phyloP scores from a whole-genome alignment of 2,888 invertebrate species.

The Carcina quercana region DNA sequence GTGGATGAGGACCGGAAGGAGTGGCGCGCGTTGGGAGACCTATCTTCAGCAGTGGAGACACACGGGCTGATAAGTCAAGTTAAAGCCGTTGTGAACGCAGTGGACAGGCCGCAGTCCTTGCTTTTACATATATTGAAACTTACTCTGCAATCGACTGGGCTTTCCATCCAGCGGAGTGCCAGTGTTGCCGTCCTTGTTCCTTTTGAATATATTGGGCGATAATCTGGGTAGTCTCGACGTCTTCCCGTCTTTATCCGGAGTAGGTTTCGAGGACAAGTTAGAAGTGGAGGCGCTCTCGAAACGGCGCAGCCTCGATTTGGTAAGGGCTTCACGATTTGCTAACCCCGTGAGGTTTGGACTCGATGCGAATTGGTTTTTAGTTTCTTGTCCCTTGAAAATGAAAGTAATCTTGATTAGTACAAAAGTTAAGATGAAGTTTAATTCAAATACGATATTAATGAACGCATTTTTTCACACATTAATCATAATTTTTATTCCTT shows the following conservation, averaged over 20 bases:
- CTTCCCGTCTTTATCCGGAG: slow-evolving; percentile 32
- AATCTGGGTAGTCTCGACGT: slow-evolving; percentile 39
- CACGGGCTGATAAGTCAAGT: too few species aligned
- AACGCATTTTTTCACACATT: too few species aligned
- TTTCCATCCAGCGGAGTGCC: slow-evolving; percentile 28
- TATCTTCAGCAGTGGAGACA: too few species aligned
- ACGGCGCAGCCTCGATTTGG: slow-evolving; percentile 35
- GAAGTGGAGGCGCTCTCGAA: slow-evolving; percentile 52
- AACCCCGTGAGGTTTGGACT: slow-evolving; percentile 53
- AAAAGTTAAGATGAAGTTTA: background rate
- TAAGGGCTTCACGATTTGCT: slow-evolving; percentile 29
- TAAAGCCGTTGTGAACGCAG: too few species aligned
- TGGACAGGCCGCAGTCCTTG: too few species aligned
- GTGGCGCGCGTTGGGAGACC: too few species aligned
- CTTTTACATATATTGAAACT: too few species aligned
- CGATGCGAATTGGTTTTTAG: slow-evolving; percentile 53
- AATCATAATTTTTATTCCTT: too few species aligned
- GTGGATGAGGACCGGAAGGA: too few species aligned
- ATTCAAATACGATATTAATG: too few species aligned
- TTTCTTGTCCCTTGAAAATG: slow-evolving; percentile 41
- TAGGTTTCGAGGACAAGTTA: slow-evolving; percentile 29
- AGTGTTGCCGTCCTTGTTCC: slow-evolving; percentile 29
- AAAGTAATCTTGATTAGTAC: too few species aligned
- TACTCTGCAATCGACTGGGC: slow-evolving; percentile 43
- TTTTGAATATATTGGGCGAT: slow-evolving; percentile 49